Conservation (phyloP, 2,888 invertebrate species). For the Eupithecia insigniata region DNA sequence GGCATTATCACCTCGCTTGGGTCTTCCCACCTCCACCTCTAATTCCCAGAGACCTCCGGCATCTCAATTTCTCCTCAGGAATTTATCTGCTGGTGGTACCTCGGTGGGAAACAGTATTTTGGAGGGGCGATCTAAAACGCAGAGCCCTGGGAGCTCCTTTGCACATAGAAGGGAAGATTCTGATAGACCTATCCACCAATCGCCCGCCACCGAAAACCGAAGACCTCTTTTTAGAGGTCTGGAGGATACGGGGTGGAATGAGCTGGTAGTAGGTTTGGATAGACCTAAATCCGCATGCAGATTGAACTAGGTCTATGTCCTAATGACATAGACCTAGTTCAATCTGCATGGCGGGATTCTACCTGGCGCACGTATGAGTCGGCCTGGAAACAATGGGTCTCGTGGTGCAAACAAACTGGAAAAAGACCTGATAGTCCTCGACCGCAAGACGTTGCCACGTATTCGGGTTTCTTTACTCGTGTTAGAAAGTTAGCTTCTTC, state of each 20-base stretch:
- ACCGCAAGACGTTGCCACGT: constrained; percentile 32
- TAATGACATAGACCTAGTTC: constrained; percentile 15
- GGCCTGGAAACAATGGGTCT: constrained; percentile 40
- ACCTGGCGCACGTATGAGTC: constrained; percentile 36
- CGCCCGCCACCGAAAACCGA: constrained; percentile 28
- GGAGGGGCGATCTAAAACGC: constrained; percentile 38
- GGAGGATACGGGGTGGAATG: constrained; percentile 47
- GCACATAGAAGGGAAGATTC: constrained; percentile 26
- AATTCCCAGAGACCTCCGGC: too few relatives aligned
- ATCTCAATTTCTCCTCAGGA: too few relatives aligned
- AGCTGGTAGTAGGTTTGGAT: constrained; percentile 9
- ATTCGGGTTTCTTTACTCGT: constrained; percentile 23
- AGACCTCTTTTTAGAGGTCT: constrained; percentile 41
- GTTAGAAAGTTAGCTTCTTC: constrained; percentile 30
- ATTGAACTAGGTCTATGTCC: too few relatives aligned
- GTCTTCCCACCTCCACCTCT: too few relatives aligned
- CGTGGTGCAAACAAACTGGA: constrained; percentile 37
- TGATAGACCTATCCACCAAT: constrained; percentile 39
- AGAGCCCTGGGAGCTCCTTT: constrained; percentile 33
- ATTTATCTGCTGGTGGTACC: constrained; percentile 25
- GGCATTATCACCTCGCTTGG: too few relatives aligned
- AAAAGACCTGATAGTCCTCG: constrained; percentile 31
- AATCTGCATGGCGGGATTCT: constrained; percentile 16
- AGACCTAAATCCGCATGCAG: too few relatives aligned
- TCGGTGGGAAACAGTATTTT: constrained; percentile 39